Conservation (phyloP, 2,113 vertebrate species). For the Rana temporaria region DNA sequence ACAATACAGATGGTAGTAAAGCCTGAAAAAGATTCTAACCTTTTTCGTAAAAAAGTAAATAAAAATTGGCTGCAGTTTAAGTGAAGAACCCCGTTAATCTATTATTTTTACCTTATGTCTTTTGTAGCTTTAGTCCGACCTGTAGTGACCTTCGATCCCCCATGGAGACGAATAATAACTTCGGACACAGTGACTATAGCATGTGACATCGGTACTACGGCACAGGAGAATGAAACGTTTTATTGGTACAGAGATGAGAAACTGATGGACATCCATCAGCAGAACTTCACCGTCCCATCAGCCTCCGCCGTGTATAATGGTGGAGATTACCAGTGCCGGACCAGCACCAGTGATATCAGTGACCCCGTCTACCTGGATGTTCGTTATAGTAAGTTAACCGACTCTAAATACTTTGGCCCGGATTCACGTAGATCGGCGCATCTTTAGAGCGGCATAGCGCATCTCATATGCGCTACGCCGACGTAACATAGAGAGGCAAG, state of each 20-base stretch:
- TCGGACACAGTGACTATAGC: background rate
- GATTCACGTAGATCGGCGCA: too few species aligned
- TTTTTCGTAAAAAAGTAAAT: too few species aligned
- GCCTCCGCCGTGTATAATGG: background rate
- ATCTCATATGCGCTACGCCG: too few species aligned
- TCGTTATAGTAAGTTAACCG: background rate
- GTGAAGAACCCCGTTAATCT: background rate
- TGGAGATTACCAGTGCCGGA: background rate
- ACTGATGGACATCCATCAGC: background rate
- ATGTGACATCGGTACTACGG: background rate
- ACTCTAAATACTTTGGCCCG: background rate
- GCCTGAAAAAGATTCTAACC: too few species aligned
- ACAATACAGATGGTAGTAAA: too few species aligned
- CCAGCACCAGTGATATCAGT: background rate
- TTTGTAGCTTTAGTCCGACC: background rate
- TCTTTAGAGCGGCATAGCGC: too few species aligned
- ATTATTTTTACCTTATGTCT: too few species aligned
- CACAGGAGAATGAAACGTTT: background rate
- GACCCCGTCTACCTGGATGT: background rate
- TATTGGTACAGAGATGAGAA: slow-evolving; percentile 7
- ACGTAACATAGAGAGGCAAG: too few species aligned
- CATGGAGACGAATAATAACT: background rate
- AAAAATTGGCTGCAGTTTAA: too few species aligned
- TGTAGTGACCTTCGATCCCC: background rate
- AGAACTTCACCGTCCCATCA: background rate